These are phyloP conservation scores for Pogonomyrmex californicus DNA, from an alignment of 1,140 invertebrate genomes.

Conservation along the genomic window DNA sequence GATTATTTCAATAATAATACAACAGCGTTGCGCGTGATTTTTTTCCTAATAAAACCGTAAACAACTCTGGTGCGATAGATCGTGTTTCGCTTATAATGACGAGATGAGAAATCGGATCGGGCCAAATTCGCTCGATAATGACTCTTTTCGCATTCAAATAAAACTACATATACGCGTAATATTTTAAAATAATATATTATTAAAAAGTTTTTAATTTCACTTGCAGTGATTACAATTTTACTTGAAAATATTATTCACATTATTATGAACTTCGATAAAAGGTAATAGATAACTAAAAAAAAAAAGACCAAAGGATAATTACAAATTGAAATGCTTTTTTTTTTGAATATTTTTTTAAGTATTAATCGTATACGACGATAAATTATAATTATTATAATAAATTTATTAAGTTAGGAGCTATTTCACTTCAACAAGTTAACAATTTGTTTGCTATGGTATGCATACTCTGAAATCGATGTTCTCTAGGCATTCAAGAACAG, in stretches of 20 bases:
- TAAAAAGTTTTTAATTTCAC: not conserved
- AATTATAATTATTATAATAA: not conserved
- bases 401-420: not conserved
- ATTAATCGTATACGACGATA: not conserved
- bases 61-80: not conserved
- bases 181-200: conserved; percentile 10
- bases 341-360: not conserved
- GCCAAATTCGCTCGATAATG: not conserved
- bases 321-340: not conserved
- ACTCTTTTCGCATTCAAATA: no score
- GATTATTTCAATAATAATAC: conserved; percentile 36
- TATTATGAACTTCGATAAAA: no score
- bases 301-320: not conserved
- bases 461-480: conserved; percentile 13
- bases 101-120: not conserved
- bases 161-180: not conserved
- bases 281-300: not conserved
- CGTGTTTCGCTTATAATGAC: not conserved
- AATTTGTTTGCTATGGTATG: conserved; percentile 1
- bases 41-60: conserved; percentile 7
- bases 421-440: conserved; percentile 14
- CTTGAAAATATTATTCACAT: no score
- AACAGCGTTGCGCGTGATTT: not conserved
- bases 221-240: not conserved
- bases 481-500: conserved; percentile 3